phyloP scores from a whole-genome alignment of 2,888 invertebrate genomes.

The Heliconius sara region DNA sequence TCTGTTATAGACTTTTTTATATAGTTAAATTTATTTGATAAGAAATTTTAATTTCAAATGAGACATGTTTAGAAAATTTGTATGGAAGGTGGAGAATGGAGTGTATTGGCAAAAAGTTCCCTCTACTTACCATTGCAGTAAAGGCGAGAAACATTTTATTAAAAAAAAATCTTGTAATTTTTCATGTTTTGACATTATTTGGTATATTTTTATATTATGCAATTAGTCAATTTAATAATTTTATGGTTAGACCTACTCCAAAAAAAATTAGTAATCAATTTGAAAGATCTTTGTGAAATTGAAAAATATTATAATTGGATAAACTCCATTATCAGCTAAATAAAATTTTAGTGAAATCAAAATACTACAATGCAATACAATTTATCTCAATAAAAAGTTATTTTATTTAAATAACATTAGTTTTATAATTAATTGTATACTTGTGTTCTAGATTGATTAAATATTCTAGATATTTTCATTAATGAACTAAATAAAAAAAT shows the following conservation, averaged over 20 bases:
- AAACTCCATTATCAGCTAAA: no score
- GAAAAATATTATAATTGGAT: no score
- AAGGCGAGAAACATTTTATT: no score
- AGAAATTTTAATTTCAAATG: neutral
- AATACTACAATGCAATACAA: neutral
- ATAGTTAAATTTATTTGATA: neutral
- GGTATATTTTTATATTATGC: no score
- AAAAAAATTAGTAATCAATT: no score
- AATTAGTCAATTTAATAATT: no score
- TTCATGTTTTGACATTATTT: no score
- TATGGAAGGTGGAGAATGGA: neutral
- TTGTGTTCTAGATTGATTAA: neutral
- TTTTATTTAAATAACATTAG: neutral
- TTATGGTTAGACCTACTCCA: no score
- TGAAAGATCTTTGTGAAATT: no score
- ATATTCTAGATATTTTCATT: neutral
- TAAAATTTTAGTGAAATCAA: neutral
- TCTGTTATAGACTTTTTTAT: neutral
- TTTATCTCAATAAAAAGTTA: no score
- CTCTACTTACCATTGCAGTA: neutral
- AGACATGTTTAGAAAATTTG: neutral
- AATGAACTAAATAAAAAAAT: neutral
- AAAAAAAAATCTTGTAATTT: no score
- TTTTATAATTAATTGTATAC: neutral
- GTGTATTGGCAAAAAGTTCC: neutral